Evolutionary conservation across 2,888 invertebrate species (phyloP), one percentile per base, ranked within the genome.

Genomic region (Cantharis rufa): DNA sequence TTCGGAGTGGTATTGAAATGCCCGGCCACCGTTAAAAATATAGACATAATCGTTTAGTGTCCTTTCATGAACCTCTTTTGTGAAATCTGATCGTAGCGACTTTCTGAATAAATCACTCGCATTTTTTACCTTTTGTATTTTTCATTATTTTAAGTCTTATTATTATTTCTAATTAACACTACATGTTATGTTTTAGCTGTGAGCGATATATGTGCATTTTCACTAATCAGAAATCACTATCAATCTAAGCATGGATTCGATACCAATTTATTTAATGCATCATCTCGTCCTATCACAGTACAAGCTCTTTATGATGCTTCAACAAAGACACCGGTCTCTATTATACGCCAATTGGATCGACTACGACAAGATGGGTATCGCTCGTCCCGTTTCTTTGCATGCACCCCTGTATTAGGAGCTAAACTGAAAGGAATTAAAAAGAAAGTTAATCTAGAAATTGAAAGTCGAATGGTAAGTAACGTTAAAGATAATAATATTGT

Each of bases 121-220:
- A 27, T 27, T 27, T 27, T 1, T 10, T 27, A 10, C 11, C 13
- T 13, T 3, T 32, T 32, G 28, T 32, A 32, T 32, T 32, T 13
- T 13, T 5, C 3, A 13, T 4, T 32, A 32, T 32, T n/a, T 13
- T 1, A 32, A n/a, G n/a, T n/a, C 7, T 48, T n/a, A 48, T n/a
- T 48, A 48, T 48, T 48, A n/a, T 32, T 32, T 32, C 4, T 32
- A 48, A n/a, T 48, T 48, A 48, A n/a, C n/a, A 48, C 48, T n/a
- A 1, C 1, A 1, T n/a, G n/a, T 48, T n/a, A n/a, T n/a, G 9
- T 66, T 94, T 71, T 92, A 97, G 97, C 97, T 89, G 96, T 96
- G 90, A 95, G 97, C 86, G 96, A 96, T 91, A 94, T 97, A 89
- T 94, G 94, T 86, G 92, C 94, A 87, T 97, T 96, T 91, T 95